Base-by-base conservation (phyloP, 2,113 vertebrate species). In the Ascaphus truei region DNA sequence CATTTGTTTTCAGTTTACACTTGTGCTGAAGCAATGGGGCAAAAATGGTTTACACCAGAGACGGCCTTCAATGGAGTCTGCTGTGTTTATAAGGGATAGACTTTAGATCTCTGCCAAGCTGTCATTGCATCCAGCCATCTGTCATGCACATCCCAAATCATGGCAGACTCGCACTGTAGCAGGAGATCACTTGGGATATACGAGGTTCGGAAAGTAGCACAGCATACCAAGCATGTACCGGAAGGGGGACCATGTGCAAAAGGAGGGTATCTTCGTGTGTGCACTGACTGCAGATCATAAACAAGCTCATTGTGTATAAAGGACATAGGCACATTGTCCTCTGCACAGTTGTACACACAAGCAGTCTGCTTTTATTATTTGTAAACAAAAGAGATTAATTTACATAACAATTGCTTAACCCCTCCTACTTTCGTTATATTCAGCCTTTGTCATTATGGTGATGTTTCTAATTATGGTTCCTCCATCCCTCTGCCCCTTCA, bases 391-490 rank as follows among this genome's bases (percentile, higher is more conserved):
- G 27, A 29, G 23, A 8, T n/a, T 37, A 1, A 50, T 68, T 68
- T 68, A 25, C 65, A 68, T 68, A 59, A 67, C 36, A 39, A 52
- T 41, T 41, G 33, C n/a, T 41, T 33, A 39, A n/a, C n/a, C n/a
- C 25, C 48, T 65, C 34, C 25, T 15, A 3, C 51, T 68, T 57
- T 57, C 45, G 26, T 68, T 66, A 29, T 27, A 66, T 22, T 10
- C 23, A 25, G 23, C 16, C 39, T 27, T 50, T 23, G 36, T 43
- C 34, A 31, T 48, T 25, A 1, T 65, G 53, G 23, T 34, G 20
- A 48, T 13, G 43, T 4, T n/a, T 23, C 13, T 68, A 68, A 68
- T 68, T 26, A n/a, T n/a, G n/a, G n/a, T n/a, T n/a, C n/a, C n/a
- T n/a, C 39, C 4, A 34, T 20, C 45, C 37, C 12, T 8, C 12